Conservation (phyloP, 2,113 vertebrate genomes). For the Nerophis ophidion region DNA sequence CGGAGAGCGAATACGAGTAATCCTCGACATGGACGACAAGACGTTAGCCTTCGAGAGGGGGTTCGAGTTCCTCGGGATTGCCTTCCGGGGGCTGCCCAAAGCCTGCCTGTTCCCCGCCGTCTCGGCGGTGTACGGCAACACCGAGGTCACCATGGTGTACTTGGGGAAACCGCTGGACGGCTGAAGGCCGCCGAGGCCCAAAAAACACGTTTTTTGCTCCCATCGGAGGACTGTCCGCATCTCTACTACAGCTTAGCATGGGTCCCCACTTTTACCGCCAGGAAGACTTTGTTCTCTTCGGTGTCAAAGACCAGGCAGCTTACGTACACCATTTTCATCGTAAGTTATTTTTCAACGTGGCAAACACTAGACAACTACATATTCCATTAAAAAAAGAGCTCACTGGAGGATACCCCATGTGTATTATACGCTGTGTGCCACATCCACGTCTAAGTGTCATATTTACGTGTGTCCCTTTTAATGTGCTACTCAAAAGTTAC, state of each 20-base stretch:
- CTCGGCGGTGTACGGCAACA: conserved; percentile 97
- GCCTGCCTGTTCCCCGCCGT: conserved; percentile 95
- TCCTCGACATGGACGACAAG: conserved; percentile 99
- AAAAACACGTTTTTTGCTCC: conserved; percentile 7
- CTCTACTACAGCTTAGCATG: conserved; percentile 26
- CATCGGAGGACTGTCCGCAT: conserved; percentile 35
- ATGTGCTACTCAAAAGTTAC: conserved; percentile 57
- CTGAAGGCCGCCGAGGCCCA: conserved; percentile 50
- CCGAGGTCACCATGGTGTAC: conserved; percentile 99
- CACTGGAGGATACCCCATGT: not conserved
- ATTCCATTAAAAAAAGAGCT: conserved; percentile 20
- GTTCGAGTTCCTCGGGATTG: conserved; percentile 95
- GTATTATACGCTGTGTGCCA: not conserved
- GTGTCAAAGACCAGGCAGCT: no score
- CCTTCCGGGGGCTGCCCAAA: conserved; percentile 95
- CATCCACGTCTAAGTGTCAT: conserved; percentile 28
- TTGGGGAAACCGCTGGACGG: conserved; percentile 95
- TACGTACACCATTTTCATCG: no score
- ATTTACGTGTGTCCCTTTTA: conserved; percentile 50
- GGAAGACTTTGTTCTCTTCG: no score
- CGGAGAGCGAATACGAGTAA: conserved; percentile 96
- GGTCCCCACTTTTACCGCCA: not conserved
- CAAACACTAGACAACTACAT: conserved; percentile 47
- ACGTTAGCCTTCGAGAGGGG: conserved; percentile 96
- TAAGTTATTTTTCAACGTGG: conserved; percentile 17